phyloP scores from a whole-genome alignment of 2,797 vertebrate species.

The Mionectes olivaceus region DNA sequence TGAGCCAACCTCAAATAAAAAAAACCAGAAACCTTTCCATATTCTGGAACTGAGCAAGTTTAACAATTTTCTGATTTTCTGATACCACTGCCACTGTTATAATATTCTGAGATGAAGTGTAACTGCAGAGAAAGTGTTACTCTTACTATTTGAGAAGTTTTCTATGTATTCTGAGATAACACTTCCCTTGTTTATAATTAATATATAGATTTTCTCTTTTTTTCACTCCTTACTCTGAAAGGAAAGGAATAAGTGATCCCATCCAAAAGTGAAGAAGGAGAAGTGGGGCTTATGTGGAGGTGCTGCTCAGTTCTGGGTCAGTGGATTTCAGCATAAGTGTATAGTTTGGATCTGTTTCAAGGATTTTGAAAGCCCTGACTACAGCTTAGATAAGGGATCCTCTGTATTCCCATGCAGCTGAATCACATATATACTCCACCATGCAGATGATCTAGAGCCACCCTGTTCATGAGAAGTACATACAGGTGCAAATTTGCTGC shows the following conservation, averaged over 20 bases:
- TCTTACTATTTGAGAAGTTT: background rate
- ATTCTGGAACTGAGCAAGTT: background rate
- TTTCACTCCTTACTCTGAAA: background rate
- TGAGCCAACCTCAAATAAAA: background rate
- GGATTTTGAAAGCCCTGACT: background rate
- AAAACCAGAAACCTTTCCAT: background rate
- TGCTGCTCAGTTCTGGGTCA: background rate
- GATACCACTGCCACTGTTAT: background rate
- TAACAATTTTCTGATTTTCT: background rate
- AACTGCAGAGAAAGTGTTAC: background rate
- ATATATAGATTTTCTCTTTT: background rate
- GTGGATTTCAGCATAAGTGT: background rate
- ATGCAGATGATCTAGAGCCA: background rate
- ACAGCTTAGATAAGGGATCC: background rate
- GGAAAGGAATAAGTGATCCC: background rate
- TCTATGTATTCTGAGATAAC: background rate
- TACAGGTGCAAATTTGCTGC: background rate
- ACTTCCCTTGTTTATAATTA: background rate
- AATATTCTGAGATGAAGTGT: background rate
- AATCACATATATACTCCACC: background rate
- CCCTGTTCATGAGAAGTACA: background rate
- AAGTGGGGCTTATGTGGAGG: background rate
- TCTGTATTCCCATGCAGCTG: background rate
- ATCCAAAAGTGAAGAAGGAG: background rate
- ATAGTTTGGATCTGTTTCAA: background rate